Evolutionary conservation across 2,113 vertebrate species (phyloP), one percentile per base, ranked within the genome.

Genomic region (Malurus elegans): DNA sequence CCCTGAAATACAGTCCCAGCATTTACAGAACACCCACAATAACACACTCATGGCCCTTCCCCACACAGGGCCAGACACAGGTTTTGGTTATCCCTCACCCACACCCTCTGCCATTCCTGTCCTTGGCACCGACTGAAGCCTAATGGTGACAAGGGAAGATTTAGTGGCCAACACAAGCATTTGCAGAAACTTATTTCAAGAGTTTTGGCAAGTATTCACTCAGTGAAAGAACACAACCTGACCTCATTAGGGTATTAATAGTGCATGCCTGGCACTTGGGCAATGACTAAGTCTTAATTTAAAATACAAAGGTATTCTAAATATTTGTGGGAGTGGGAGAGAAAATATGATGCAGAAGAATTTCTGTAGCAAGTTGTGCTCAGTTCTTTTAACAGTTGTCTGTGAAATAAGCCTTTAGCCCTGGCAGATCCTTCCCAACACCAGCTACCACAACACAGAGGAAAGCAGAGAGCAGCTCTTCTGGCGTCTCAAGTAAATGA

Each of bases 161-260:
- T 73, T 19, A 90, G 72, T 42, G 71, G 64, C 79, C 73, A 92
- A 69, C 56, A 48, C 19, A 50, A 90, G 64, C 86, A 45, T 51
- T 72, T 93, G 40, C 79, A 92, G 72, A 80, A 95, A 83, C 79
- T 80, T 53, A 38, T 71, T 93, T 86, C 65, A 48, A 44, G 67
- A 88, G 83, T 81, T 93, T 53, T 93, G 92, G 92, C 94, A 91
- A 95, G 83, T 60, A 89, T 48, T 88, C 69, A 17, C 69, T 12
- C 75, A 28, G 76, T 10, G 25, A 65, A 83, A 70, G 72, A 91
- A 57, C 78, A 95, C 73, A 92, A 91, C 86, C 86, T 88, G 90
- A 95, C 79, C 88, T 92, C 93, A 94, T 69, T 76, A 75, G 69
- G 50, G 86, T 92, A 96, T 93, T 95, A 95, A 94, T 95, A 96